Base-by-base conservation (phyloP, 2,888 invertebrate genomes). In the Trissolcus brochymenae region DNA sequence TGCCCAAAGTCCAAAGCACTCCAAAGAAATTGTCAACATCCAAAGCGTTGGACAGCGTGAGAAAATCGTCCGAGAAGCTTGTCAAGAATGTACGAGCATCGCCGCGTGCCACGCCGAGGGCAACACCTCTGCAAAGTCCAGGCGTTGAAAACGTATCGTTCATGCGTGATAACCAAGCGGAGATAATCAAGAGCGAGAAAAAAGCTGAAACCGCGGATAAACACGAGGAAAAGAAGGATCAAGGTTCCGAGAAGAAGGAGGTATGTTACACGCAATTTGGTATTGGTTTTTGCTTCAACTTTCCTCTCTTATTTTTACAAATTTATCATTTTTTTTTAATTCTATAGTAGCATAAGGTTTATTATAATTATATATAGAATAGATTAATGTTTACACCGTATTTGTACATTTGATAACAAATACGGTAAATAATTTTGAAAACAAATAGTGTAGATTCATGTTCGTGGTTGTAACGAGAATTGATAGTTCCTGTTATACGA, bases 111-210 rank as follows among this genome's bases (percentile, higher is more conserved):
- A 91, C 91, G 13, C 90, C 90, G 7, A 90, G 81, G 89, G 92
- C 87, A 86, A 90, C 92, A 74, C 91, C 92, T 46, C 89, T 92
- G 66, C 92, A 91, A 75, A 91, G 92, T 79, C 92, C 92, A 1
- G 89, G 90, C 6, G 85, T 87, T 17, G 91, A 91, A 78, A 83
- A 86, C 29, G 86, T 87, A 6, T 86, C 89, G 9, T 81, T 87
- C 9, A 84, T 87, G 64, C 85, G 88, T 55, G 85, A 86, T 64
- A 85, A 86, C 76, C 86, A 84, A 13, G 80, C 79, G 9, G 87
- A 85, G 77, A 85, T 86, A 68, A 84, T 85, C 41, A 84, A 80
- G 62, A 75, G 76, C 76, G 88, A 85, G 62, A 84, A 67, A 68
- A 85, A 85, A 77, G 76, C 71, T 25, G 79, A 82, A 43, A 56